Conservation (phyloP, 1,140 invertebrate species). For the Meloidogyne exigua region DNA sequence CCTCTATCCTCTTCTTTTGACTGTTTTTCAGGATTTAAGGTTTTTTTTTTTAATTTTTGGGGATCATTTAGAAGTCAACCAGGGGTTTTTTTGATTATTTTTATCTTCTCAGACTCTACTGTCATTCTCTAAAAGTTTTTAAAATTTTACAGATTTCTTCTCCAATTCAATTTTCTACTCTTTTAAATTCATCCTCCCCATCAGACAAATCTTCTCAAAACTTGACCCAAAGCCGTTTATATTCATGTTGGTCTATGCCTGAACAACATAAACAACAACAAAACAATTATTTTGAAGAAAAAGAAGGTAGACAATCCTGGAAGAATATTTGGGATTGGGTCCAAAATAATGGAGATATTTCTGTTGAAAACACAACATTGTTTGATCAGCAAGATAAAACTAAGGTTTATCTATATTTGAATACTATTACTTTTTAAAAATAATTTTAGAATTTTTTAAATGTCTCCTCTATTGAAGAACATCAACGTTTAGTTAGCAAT, state of each 20-base stretch:
- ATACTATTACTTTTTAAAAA: neutral
- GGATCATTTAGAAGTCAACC: no score
- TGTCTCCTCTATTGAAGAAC: neutral
- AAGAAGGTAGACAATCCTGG: constrained; percentile 12
- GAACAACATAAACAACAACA: constrained; percentile 13
- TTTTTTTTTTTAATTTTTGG: neutral
- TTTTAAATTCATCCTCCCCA: neutral
- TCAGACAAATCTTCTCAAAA: neutral
- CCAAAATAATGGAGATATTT: constrained; percentile 3
- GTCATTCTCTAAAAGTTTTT: neutral
- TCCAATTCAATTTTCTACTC: neutral
- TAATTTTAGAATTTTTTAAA: neutral
- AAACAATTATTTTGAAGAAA: neutral
- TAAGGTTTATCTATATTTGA: neutral
- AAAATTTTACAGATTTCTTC: neutral
- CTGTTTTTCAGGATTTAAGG: neutral
- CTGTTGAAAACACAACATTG: neutral
- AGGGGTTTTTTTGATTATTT: no score
- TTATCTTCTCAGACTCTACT: neutral
- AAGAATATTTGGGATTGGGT: constrained; percentile 28
- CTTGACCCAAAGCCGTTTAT: constrained; percentile 19
- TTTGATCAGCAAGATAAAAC: constrained; percentile 11
- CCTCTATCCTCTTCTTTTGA: neutral
- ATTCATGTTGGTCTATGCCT: constrained; percentile 22
- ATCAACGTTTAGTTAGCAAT: constrained; percentile 3